Evolutionary conservation across 1,140 invertebrate genomes (phyloP), one percentile per base, ranked within the genome.

Genomic region (Aricia agestis): DNA sequence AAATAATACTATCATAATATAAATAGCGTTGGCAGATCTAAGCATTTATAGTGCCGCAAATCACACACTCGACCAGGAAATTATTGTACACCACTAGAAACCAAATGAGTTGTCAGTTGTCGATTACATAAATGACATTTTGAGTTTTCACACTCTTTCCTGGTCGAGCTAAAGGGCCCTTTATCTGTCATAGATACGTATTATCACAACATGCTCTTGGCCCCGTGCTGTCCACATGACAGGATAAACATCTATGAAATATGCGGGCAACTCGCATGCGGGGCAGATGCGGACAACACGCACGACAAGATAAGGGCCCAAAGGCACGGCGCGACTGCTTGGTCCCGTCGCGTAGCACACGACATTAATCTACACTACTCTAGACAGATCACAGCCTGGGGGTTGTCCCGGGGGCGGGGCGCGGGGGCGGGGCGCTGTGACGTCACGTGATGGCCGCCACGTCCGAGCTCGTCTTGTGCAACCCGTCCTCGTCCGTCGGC

Each of bases 351-450:
- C 11, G 42, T 45, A 45, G 42, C 42, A 45, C 42, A 45, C 42
- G 2, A 3, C 3, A 52, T 52, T 25, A 25, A 52, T 52, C 42
- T 52, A 52, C 42, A 52, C 36, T 52, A 52, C 42, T 52, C 76
- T 73, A 79, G 83, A 87, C 81, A 87, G 89, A 89, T 91, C 89
- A 91, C 89, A 89, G 89, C 89, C 89, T 83, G 80, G 74, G 81
- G 84, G 80, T 76, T 77, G 72, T 78, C 76, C 76, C 72, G 75
- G 66, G 72, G 73, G 72, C 41, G 70, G 31, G 76, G 74, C 70
- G 59, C 42, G 73, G 68, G 1, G n/a, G 58, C 57, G 32, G 58
- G 31, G 52, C 57, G 66, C 67, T 61, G 61, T 63, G 71, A 10
- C 75, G 87, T 91, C 87, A 91, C 82, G 89, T 91, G 72, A 90